Evolutionary conservation across 2,797 vertebrate genomes (phyloP), one percentile per base, ranked within the genome.

Genomic region (Catharus ustulatus): DNA sequence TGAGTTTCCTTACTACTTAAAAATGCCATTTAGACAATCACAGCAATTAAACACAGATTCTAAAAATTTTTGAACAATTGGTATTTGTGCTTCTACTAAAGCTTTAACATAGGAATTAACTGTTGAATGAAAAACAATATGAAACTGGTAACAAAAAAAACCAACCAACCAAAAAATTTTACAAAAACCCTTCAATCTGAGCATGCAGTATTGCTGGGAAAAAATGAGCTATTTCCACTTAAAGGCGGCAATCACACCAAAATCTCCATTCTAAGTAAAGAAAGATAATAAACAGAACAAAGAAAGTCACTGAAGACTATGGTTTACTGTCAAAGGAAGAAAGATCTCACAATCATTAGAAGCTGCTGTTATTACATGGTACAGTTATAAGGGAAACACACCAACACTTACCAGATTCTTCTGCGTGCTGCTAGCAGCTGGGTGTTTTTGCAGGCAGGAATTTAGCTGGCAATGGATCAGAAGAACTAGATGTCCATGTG

Each of bases 391-490:
- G 19, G 48, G 62, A 85, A 93, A 87, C 24, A 59, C 3, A 71
- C 21, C 26, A 91, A 89, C 54, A 82, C 94, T 93, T 89, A 96
- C 96, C 91, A 84, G 49, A 85, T 77, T 64, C 38, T 16, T 83
- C 82, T 18, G 23, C 30, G 7, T 11, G 57, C 42, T 87, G 85
- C 38, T n/a, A 74, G 73, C 42, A 91, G 64, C 36, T 67, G 51
- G 40, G 22, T 88, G 24, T 48, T 88, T 83, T 77, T 40, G 89
- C 22, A 84, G 48, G 55, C 48, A 66, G 83, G 73, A 86, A 68
- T 76, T 76, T 43, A 77, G 51, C 42, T 59, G 42, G 59, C 81
- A 83, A 40, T 6, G 21, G 46, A 64, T 80, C 45, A 80, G 38
- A 55, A 84, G 45, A 91, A 92, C 52, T 42, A n/a, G 29, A 74